Base-by-base conservation (phyloP, 2,797 vertebrate species). In the Alfaro cultratus region DNA sequence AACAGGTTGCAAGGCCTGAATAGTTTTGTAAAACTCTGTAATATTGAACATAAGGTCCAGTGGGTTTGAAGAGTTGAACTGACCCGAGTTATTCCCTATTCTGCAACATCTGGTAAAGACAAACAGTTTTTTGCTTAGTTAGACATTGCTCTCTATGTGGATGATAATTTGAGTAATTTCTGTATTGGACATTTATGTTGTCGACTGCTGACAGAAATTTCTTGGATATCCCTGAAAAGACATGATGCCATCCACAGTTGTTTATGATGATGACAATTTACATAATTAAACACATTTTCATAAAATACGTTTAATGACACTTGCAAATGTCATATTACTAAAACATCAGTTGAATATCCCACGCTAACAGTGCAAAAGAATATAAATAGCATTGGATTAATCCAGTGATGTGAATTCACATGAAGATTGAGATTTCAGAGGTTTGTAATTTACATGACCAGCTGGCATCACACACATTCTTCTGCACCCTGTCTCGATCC, bases 401-500 rank as follows among this genome's bases (percentile, higher is more conserved):
- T 83, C 5, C 26, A 41, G 43, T 72, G 68, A n/a, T 43, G 36
- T 57, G 16, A 34, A 71, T 71, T 43, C 41, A 2, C 15, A 26
- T 29, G 41, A 7, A 46, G 26, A 71, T 68, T 55, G 49, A 78
- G 75, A 64, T 73, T 55, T 80, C 34, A 15, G 13, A 82, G 73
- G 78, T 6, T 1, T 70, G 29, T 77, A 55, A 77, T 29, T 36
- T 41, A 49, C 77, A 73, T 70, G 79, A 4, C 84, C 87, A 88
- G 86, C 77, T 86, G 87, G 77, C 85, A 51, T 72, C 49, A 72
- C 64, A 83, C 77, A 78, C 60, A 83, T 77, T 53, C 49, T 57
- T 53, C 34, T 80, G 81, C 78, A 85, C 87, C 76, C 75, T 67
- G 71, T 84, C 78, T 83, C 60, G 53, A 53, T 81, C 88, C 87